phyloP scores from a whole-genome alignment of 1,140 invertebrate species.

The Cyrtorhinus lividipennis region DNA sequence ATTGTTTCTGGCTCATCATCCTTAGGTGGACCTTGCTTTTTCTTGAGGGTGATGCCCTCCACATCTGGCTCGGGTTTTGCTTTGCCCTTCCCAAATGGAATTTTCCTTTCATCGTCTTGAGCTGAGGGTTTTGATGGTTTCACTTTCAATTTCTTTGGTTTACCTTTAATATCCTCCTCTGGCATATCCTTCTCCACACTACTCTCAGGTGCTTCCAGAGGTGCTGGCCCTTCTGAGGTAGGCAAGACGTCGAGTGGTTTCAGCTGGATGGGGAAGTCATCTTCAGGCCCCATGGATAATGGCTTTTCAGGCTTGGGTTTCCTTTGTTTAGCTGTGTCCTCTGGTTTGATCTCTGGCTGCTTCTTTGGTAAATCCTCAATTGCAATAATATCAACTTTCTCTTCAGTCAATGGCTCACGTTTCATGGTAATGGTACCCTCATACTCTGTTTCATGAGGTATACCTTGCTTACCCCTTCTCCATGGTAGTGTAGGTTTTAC shows the following conservation, averaged over 20 bases:
- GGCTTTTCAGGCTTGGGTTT: slow-evolving; percentile 22
- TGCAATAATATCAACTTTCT: slow-evolving; percentile 15
- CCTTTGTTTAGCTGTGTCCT: slow-evolving; percentile 21
- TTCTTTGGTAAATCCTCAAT: slow-evolving; percentile 12
- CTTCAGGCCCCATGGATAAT: slow-evolving; percentile 21
- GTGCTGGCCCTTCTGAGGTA: slow-evolving; percentile 21
- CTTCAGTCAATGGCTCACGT: slow-evolving; percentile 9
- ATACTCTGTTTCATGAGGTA: slow-evolving; percentile 21
- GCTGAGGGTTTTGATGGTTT: slow-evolving; percentile 23
- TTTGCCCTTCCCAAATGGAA: slow-evolving; percentile 31
- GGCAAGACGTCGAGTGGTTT: slow-evolving; percentile 25
- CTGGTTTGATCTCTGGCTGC: slow-evolving; percentile 15
- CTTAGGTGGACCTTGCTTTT: slow-evolving; percentile 30
- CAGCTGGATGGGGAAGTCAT: slow-evolving; percentile 22
- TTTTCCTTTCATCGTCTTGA: slow-evolving; percentile 29
- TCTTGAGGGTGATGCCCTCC: slow-evolving; percentile 32
- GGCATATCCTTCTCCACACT: slow-evolving; percentile 23
- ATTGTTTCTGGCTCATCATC: slow-evolving; percentile 27
- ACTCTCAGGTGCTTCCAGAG: background rate
- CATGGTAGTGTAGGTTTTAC: slow-evolving; percentile 23
- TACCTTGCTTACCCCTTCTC: slow-evolving; percentile 28
- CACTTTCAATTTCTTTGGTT: slow-evolving; percentile 24
- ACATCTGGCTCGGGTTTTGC: slow-evolving; percentile 28
- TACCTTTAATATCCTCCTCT: slow-evolving; percentile 24
- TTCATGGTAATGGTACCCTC: slow-evolving; percentile 14